Base-by-base conservation (phyloP, 53 echinoderm and acorn worm genomes). In the Holothuria scabra region DNA sequence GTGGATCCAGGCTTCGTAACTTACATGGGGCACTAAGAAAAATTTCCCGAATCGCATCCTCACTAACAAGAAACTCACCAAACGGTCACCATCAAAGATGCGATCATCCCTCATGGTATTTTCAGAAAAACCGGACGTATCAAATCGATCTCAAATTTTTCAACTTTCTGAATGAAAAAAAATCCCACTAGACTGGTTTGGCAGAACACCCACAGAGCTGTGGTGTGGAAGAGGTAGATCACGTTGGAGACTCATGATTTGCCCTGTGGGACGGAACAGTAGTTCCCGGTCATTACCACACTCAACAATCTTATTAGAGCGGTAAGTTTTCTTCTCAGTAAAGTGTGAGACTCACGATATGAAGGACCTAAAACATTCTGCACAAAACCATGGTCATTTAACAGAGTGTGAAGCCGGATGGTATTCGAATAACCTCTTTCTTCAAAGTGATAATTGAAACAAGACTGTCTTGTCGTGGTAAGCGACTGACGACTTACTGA, bases 151-250 rank as follows among this genome's bases (percentile, higher is more conserved):
- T 14, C 55, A 9, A 3, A 76, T 76, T 28, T 2, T 56, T 8
- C 32, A 56, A 84, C 31, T 22, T 84, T 84, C 33, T 46, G 23
- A 12, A 70, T 72, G 28, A 84, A 84, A 56, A 69, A 70, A 13
- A n/a, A n/a, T n/a, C n/a, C 58, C 38, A 35, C 72, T 84, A 41
- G 72, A 84, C 29, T 72, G 71, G 20, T 84, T 28, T 4, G 72
- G 72, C 1, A 84, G 84, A 24, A 8, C 55, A 6, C 35, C 6
- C 72, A 20, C 8, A 57, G 1, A 5, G 22, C 1, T 84, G 84
- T 84, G 84, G 3, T 19, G 20, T 4, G 83, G 84, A 28, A 70
- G 71, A 69, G 12, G 20, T 24, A 5, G 20, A 28, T 70, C 34
- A 67, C n/a, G 1, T 57, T 67, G 26, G 12, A n/a, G 22, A 33